Evolutionary conservation across 2,888 invertebrate genomes (phyloP), one percentile per base, ranked within the genome.

Genomic region (Sylvicola fuscatus): DNA sequence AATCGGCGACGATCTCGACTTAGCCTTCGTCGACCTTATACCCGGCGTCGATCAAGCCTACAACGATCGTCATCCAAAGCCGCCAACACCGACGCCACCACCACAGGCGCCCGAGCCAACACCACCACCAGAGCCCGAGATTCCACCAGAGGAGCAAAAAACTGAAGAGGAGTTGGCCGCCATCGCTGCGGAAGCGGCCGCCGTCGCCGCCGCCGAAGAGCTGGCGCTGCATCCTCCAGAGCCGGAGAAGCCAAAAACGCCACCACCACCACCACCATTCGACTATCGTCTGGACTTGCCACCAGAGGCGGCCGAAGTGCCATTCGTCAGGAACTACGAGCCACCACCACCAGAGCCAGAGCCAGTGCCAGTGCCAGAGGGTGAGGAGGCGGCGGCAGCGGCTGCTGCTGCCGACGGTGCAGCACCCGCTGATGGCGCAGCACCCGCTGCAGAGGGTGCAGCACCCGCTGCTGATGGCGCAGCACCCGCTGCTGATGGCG

Each of bases 1-100:
- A 59, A 82, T 93, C 64, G 83, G 82, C 50, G 82, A 89, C 60
- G 89, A 83, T 65, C 71, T 93, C 70, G 92, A 92, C 66, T 70
- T 75, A 58, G 87, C 90, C 47, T 89, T 90, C 69, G 75, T 83
- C 53, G 89, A 90, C 60, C 64, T 76, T 48, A 68, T 72, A 58
- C 66, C 66, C 37, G 69, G 68, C 47, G 65, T 70, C 44, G 61
- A 64, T 47, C 62, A 64, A 13, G 47, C 46, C 42, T 58, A 54
- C 42, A 57, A 54, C 40, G 56, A 56, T 21, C 53, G 55, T 27
- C 49, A 56, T 43, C 61, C 59, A 27, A 60, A 59, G 39, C 58
- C 59, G 37, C 56, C 59, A 34, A 58, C 59, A 34, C 57, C 60
- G 3, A 53, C 49, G 36, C 47, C 43, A 33, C 39, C 38, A 37